Evolutionary conservation across 1,140 invertebrate species (phyloP).

Genomic region (Scylla paramamosain): DNA sequence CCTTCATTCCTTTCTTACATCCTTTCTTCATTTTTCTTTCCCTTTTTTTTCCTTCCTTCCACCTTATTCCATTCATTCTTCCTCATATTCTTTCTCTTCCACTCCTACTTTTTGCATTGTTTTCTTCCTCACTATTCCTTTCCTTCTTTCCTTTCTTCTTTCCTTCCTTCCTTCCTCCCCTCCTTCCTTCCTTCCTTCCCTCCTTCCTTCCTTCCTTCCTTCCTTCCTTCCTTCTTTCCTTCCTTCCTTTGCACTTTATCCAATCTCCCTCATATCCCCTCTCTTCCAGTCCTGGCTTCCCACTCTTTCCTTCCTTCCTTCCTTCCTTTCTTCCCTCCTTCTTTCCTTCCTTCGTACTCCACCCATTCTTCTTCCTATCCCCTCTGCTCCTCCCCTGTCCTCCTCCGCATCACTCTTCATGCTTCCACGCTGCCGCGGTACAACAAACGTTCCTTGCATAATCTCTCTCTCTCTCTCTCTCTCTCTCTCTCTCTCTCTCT

Average conservation of each 20-base stretch:
- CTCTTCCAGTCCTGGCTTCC: too few relatives aligned
- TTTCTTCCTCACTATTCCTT: not conserved
- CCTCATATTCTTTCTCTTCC: not conserved
- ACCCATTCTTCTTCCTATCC: too few relatives aligned
- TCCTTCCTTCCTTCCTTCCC: too few relatives aligned
- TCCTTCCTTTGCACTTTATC: too few relatives aligned
- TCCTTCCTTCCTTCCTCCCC: not conserved
- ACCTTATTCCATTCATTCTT: not conserved
- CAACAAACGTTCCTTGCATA: too few relatives aligned
- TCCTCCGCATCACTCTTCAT: not conserved
- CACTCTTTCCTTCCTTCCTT: too few relatives aligned
- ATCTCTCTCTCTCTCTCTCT: not conserved
- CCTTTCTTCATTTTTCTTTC: not conserved
- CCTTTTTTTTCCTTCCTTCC: not conserved
- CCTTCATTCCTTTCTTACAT: not conserved
- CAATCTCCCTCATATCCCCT: too few relatives aligned
- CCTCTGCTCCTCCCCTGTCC: not conserved
- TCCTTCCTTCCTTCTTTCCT: too few relatives aligned
- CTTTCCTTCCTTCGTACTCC: too few relatives aligned
- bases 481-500: not conserved
- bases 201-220: too few relatives aligned
- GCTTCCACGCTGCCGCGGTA: too few relatives aligned
- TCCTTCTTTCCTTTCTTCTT: not conserved
- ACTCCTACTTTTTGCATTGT: not conserved
- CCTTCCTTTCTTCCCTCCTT: too few relatives aligned